Evolutionary conservation across 1,140 invertebrate species (phyloP).

Genomic region (Coelopa frigida): DNA sequence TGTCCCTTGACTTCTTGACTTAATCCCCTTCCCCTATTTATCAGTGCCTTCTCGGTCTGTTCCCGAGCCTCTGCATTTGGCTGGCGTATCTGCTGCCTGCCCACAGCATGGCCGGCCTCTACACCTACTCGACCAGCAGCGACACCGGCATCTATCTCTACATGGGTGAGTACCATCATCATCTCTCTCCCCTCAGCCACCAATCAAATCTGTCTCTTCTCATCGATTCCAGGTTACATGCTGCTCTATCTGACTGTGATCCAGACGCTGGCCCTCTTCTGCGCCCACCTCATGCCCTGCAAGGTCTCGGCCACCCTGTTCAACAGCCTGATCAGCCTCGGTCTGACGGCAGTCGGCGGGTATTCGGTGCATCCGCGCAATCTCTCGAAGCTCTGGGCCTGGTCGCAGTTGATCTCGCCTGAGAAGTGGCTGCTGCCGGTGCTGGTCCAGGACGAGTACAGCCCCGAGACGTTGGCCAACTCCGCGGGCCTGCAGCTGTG

Average conservation of each 20-base stretch:
- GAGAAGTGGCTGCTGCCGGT: conserved; percentile 66
- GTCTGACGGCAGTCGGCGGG: conserved; percentile 60
- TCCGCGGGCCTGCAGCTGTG: conserved; percentile 51
- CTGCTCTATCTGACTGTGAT: conserved; percentile 68
- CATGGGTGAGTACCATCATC: conserved; percentile 52
- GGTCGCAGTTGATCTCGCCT: conserved; percentile 64
- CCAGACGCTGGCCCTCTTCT: conserved; percentile 57
- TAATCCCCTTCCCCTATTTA: neutral
- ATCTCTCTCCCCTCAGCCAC: neutral
- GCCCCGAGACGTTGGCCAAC: conserved; percentile 53
- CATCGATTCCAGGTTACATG: conserved; percentile 57
- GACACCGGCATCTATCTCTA: conserved; percentile 65
- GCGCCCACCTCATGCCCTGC: conserved; percentile 49
- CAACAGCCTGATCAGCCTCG: conserved; percentile 53
- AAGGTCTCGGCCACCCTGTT: conserved; percentile 52
- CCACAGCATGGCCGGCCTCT: conserved; percentile 81
- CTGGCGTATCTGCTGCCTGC: conserved; percentile 76
- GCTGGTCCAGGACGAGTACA: conserved; percentile 60
- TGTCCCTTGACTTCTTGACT: neutral
- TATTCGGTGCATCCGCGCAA: conserved; percentile 66
- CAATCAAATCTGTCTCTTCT: neutral
- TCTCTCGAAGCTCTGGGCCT: conserved; percentile 57
- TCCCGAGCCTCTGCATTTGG: conserved; percentile 57
- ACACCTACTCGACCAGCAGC: conserved; percentile 55
- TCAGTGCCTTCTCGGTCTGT: conserved; percentile 33